Base-by-base conservation (phyloP, 2,113 vertebrate species). In the Varanus salvator region DNA sequence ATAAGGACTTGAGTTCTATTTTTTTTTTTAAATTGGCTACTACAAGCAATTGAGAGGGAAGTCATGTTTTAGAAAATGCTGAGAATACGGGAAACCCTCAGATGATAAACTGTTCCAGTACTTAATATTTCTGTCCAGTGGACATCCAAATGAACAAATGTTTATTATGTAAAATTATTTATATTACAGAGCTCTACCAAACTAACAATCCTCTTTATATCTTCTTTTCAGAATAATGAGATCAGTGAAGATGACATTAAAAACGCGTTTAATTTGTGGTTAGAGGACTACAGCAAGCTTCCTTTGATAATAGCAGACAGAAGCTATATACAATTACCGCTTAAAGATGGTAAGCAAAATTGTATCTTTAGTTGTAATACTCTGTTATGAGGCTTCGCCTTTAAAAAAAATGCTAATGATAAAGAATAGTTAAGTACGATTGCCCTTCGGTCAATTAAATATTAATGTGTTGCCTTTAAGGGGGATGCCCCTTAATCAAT, bases 221-320 rank as follows among this genome's bases (percentile, higher is more conserved):
- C 87, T 89, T 81, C 82, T 75, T 0, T 93, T 80, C 94, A 99
- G 98, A 96, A 95, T 76, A 92, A 97, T 92, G 95, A 93, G 38
- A 72, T 97, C 66, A 92, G 80, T 1, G 97, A 98, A 91, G 97
- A 98, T 85, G 97, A 97, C 21, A 84, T 99, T 92, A 98, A 97
- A 95, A 94, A 95, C 80, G 96, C 96, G 7, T 99, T 99, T 88
- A 96, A 95, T 44, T 96, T 96, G 17, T 99, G 98, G 99, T 94
- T 99, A 4, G 97, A 98, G 91, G 96, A 97, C 91, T 97, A 96
- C 88, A 96, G 97, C 88, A 96, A 96, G 72, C 89, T 97, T 86
- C 97, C 98, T 1, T 97, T 98, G 96, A 88, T 99, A 92, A 97
- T 97, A 80, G 93, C 97, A 80, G 96, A 96, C 84, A 97, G 95